Base-by-base conservation (phyloP, 2,113 vertebrate genomes). In the Mellivora capensis region DNA sequence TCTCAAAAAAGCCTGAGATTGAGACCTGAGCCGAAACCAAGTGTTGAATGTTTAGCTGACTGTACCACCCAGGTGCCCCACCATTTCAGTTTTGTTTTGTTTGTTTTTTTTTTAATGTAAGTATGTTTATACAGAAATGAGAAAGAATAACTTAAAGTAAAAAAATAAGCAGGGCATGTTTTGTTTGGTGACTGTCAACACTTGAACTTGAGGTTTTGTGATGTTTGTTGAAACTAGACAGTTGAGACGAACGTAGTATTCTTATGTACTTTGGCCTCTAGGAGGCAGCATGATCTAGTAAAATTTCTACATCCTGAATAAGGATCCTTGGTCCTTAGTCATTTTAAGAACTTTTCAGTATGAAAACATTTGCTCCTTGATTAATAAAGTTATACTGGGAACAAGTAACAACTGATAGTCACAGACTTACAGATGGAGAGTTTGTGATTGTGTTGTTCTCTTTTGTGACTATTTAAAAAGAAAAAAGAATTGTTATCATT, bases 211-310 rank as follows among this genome's bases (percentile, higher is more conserved):
- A 87, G 64, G 10, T 11, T 49, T 10, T 25, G 25, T 13, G 10
- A 23, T 71, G 8, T 64, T 76, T 39, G 39, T 80, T 84, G 62
- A 90, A 52, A 81, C 44, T 54, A 72, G 4, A 29, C 20, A n/a
- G 15, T 6, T 64, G 57, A 82, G 49, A 61, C 72, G n/a, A 54
- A 23, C 15, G 7, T 21, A 7, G 20, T 49, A 13, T 90, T 72
- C 89, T 72, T 67, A 54, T 25, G 31, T 76, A 25, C 37, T 27
- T 67, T 61, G 34, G 62, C 91, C 96, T 91, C 69, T 94, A 93
- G 97, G 96, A 87, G 97, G 96, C 97, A 96, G 95, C 95, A 87
- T 83, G 42, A 57, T 87, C 81, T 80, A 84, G 74, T 96, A 72
- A 97, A 94, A 83, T 69, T 14, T 62, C 49, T 89, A 18, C 81